Conservation (phyloP, 2,888 invertebrate genomes). For the Tortrix viridana region DNA sequence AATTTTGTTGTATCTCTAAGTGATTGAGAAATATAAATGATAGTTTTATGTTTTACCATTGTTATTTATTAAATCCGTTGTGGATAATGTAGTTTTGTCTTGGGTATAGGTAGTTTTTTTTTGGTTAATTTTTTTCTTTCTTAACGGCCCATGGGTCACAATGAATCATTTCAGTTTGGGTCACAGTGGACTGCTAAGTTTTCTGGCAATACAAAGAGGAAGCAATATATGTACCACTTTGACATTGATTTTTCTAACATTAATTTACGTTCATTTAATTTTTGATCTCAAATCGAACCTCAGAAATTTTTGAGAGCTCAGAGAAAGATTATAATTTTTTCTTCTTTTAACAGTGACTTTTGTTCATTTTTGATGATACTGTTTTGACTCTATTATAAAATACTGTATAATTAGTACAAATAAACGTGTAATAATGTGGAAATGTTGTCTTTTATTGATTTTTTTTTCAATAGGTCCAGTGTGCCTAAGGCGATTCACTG, state of each 20-base stretch:
- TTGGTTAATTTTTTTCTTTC: not conserved
- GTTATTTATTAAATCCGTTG: slow-evolving; percentile 4
- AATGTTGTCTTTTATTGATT: slow-evolving; percentile 5
- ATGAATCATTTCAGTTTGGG: not conserved
- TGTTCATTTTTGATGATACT: not conserved
- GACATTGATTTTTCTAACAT: no score
- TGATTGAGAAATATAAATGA: not conserved
- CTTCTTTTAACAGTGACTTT: no score
- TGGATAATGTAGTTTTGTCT: not conserved
- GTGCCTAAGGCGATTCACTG: slow-evolving; percentile 21
- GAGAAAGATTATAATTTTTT: no score
- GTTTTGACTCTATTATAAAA: slow-evolving; percentile 11
- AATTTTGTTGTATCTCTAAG: slow-evolving; percentile 11
- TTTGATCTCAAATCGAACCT: no score
- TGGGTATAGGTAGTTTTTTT: slow-evolving; percentile 4
- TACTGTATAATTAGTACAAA: slow-evolving; percentile 17
- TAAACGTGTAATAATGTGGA: slow-evolving; percentile 10
- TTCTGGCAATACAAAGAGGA: no score
- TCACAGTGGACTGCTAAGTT: no score
- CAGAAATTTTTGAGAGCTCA: no score
- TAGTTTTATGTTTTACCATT: not conserved
- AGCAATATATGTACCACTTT: no score
- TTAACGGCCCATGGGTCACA: slow-evolving; percentile 3
- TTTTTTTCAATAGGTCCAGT: slow-evolving; percentile 12
- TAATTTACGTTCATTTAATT: no score